Conservation (phyloP, 2,888 invertebrate species). For the Mesochorus sp. region DNA sequence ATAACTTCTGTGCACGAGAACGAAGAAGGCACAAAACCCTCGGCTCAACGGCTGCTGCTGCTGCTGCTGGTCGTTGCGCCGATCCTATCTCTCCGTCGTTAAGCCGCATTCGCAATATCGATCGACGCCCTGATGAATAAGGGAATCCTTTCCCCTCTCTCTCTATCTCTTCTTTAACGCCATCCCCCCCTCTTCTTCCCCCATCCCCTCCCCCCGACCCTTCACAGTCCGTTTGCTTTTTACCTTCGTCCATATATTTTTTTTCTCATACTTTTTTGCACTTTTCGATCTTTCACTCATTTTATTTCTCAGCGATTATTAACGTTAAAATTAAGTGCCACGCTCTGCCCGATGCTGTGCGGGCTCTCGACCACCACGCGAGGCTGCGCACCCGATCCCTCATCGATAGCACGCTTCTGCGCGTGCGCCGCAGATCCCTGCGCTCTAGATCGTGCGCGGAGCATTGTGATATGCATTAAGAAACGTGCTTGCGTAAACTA, state of each 20-base stretch:
- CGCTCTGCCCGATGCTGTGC: too few relatives aligned
- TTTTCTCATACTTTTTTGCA: constrained; percentile 29
- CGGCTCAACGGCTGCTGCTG: constrained; percentile 25
- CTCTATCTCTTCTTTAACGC: constrained; percentile 19
- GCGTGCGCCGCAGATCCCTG: not conserved
- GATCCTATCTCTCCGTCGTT: constrained; percentile 71
- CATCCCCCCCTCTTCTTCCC: constrained; percentile 38
- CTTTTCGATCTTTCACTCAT: constrained; percentile 38
- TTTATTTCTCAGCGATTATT: constrained; percentile 73
- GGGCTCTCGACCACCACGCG: constrained; percentile 38
- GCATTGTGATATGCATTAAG: not conserved
- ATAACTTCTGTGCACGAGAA: constrained; percentile 70
- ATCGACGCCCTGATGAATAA: constrained; percentile 75
- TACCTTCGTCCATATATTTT: constrained; percentile 48
- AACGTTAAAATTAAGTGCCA: constrained; percentile 76
- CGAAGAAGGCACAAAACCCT: constrained; percentile 11
- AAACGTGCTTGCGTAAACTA: too few relatives aligned
- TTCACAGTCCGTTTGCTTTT: constrained; percentile 6
- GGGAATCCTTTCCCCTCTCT: constrained; percentile 62
- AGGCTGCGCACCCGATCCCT: not conserved
- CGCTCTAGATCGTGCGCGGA: not conserved
- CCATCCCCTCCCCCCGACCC: constrained; percentile 18
- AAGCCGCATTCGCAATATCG: constrained; percentile 77
- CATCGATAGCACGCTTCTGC: constrained; percentile 14
- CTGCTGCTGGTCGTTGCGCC: constrained; percentile 45